Conservation (phyloP, 2,113 vertebrate genomes). For the Tympanuchus pallidicinctus region DNA sequence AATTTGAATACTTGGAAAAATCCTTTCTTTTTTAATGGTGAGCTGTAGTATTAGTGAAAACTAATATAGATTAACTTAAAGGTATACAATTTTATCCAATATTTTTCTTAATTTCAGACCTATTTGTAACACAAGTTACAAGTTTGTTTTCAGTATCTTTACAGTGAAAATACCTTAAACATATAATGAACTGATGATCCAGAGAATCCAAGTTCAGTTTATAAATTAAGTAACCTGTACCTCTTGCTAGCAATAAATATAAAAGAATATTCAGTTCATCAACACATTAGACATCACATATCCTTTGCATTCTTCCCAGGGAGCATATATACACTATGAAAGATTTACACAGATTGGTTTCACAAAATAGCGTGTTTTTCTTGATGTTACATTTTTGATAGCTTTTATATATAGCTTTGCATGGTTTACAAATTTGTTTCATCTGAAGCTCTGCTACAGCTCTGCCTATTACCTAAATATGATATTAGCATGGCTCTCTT, state of each 20-base stretch:
- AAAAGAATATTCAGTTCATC: conserved; percentile 52
- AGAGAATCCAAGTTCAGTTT: conserved; percentile 61
- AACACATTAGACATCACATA: conserved; percentile 43
- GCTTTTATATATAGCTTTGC: conserved; percentile 44
- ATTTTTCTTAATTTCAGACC: not conserved
- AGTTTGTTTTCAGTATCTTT: not conserved
- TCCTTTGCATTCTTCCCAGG: conserved; percentile 49
- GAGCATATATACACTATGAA: conserved; percentile 39
- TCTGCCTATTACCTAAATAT: conserved; percentile 42
- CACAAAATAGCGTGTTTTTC: conserved; percentile 60
- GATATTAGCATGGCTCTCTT: conserved; percentile 56
- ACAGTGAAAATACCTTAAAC: conserved; percentile 10
- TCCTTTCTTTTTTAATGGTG: not conserved
- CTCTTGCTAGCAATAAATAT: conserved; percentile 51
- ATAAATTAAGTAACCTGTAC: conserved; percentile 38
- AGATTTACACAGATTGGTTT: conserved; percentile 65
- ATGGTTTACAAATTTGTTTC: conserved; percentile 57
- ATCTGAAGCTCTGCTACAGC: conserved; percentile 52
- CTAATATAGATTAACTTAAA: conserved; percentile 6
- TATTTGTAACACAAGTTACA: conserved; percentile 5
- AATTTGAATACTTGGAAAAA: not conserved
- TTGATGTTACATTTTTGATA: conserved; percentile 64
- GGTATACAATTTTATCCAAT: not conserved
- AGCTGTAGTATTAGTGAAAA: conserved; percentile 1
- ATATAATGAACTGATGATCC: conserved; percentile 22